Base-by-base conservation (phyloP, 1,140 invertebrate genomes). In the Plutomurus gul region DNA sequence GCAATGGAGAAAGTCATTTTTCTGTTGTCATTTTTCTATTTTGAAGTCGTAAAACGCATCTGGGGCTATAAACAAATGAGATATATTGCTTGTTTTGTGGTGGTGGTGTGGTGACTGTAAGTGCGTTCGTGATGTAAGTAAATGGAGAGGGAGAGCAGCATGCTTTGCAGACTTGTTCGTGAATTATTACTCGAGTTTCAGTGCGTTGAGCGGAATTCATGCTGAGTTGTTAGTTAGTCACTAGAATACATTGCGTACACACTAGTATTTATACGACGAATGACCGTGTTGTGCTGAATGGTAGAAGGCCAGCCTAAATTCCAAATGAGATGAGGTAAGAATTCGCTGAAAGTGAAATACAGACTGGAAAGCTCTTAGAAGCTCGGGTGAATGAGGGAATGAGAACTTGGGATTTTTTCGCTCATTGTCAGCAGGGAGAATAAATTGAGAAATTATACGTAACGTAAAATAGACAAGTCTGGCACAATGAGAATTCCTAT, bases 61-160 rank as follows among this genome's bases (percentile, higher is more conserved):
- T 72, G 70, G 36, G 70, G 36, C 36, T 72, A 43, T 72, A 72
- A 72, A 72, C 70, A 72, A 72, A 72, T 72, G 70, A 72, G 70
- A 72, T 72, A 72, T 72, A 72, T 72, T 39, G 70, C 70, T 72
- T 72, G 70, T 72, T 72, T 72, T 72, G 70, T 72, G 70, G 37
- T 46, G 56, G 56, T 65, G 27, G 56, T n/a, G n/a, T 65, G 56
- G 56, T 65, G 56, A 65, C 27, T 33, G 56, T 65, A 65, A 65
- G 56, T 65, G 56, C 30, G 56, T 65, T 65, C 27, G 56, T 40
- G 70, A 25, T 27, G 37, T 22, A 40, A 72, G 40, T 46, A 43
- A 39, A 43, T 72, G 36, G 70, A 72, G 70, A 72, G 36, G 11
- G n/a, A 39, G 36, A 40, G 70, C 70, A 72, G 70, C 70, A 72